These are phyloP conservation scores for Steinernema hermaphroditum DNA, from an alignment of 2,888 invertebrate species.

Conservation along the genomic window DNA sequence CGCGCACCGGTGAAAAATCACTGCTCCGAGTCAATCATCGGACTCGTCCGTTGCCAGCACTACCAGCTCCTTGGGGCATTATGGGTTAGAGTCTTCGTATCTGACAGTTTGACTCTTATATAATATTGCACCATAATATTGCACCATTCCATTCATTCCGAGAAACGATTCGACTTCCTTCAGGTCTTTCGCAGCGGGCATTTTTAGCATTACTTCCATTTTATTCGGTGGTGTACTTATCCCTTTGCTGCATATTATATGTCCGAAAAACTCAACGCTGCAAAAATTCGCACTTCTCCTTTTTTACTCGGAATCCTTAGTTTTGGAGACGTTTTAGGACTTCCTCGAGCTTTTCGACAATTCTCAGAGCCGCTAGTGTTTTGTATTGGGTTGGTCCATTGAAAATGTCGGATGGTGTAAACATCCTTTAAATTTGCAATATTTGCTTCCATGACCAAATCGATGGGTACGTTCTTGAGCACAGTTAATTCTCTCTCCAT, in stretches of 20 bases:
- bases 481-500: too few species aligned
- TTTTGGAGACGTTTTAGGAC: conserved; percentile 21
- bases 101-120: background rate
- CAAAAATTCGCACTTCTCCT: conserved; percentile 50
- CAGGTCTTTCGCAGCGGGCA: conserved; percentile 33
- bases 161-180: conserved; percentile 39
- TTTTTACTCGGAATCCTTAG: conserved; percentile 44
- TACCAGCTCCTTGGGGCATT: conserved; percentile 38
- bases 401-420: too few species aligned
- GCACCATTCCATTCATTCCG: conserved; percentile 58
- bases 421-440: too few species aligned
- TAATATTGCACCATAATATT: conserved; percentile 58
- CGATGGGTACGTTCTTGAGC: too few species aligned
- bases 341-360: conserved; percentile 29
- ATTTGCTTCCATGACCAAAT: too few species aligned
- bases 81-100: conserved; percentile 36
- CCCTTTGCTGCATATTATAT: conserved; percentile 47
- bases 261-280: conserved; percentile 52
- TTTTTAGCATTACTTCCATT: conserved; percentile 48
- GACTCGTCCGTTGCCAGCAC: conserved; percentile 45
- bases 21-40: conserved; percentile 46
- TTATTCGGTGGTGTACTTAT: conserved; percentile 46
- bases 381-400: too few species aligned
- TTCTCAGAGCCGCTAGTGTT: too few species aligned
- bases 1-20: conserved; percentile 51